Evolutionary conservation across 2,888 invertebrate genomes (phyloP), one percentile per base, ranked within the genome.

Genomic region (Monochamus alternatus): DNA sequence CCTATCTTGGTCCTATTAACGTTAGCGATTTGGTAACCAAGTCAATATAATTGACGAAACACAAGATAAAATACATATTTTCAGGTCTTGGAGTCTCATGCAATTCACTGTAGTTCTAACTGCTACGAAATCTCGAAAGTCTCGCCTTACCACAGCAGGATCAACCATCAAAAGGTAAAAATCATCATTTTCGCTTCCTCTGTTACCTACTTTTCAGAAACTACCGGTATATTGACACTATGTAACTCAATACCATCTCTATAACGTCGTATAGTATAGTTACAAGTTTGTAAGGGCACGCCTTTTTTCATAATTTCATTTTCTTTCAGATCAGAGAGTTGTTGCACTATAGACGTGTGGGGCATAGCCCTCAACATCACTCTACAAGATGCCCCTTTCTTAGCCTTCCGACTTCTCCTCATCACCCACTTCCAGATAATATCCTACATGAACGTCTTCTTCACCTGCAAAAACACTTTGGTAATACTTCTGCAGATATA

Each of bases 361-460:
- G 96, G 96, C 4, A 97, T 97, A 74, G 93, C 96, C 2, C 92
- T 97, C 85, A 97, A 97, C 85, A 97, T 97, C 80, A 92, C 95
- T 0, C 91, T 97, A 0, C 94, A 95, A 87, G 97, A 97, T 86
- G 96, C 95, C 0, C 97, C 97, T 0, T 97, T 97, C 88, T 89
- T 97, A 7, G 95, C 95, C 0, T 96, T 97, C 86, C 90, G 97
- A 0, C 91, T 98, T 3, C 91, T 97, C 43, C 93, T 98, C 62
- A 97, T 98, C 76, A 92, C 95, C 9, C 95, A 96, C 84, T 97
- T 96, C 88, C 92, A 94, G 80, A 96, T 98, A 44, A 94, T 97
- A 81, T 97, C 95, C 84, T 97, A 98, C 86, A 97, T 97, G 94
- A 98, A 98, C 87, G 95, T 98, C 30, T 98, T 98, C 90, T 98